Conservation (phyloP, 2,888 invertebrate species). For the Dioctria linearis region DNA sequence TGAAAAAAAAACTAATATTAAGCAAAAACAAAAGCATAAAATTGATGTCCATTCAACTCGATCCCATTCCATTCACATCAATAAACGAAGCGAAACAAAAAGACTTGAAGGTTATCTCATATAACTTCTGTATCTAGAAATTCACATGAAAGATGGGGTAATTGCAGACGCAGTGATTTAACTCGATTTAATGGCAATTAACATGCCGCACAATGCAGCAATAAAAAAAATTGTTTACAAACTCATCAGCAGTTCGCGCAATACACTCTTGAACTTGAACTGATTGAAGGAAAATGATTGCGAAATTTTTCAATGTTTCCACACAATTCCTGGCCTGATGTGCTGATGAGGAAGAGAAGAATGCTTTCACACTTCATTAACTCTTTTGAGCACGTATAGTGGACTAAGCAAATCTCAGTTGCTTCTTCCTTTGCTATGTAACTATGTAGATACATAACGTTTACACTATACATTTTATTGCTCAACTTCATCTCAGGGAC, state of each 20-base stretch:
- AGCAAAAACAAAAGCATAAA: too few relatives aligned
- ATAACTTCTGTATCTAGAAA: too few relatives aligned
- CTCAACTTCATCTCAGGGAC: neutral
- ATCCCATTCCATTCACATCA: too few relatives aligned
- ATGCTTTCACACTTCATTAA: slow-evolving; percentile 3
- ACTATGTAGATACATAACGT: neutral
- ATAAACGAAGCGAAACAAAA: too few relatives aligned
- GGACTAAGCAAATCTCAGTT: neutral
- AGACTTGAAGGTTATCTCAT: too few relatives aligned
- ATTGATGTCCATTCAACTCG: too few relatives aligned
- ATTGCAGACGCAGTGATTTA: too few relatives aligned
- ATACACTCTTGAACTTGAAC: neutral
- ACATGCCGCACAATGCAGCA: neutral
- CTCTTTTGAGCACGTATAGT: neutral
- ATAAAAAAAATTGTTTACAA: slow-evolving; percentile 3
- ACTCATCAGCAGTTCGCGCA: neutral
- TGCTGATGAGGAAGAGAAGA: neutral
- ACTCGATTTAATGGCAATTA: neutral
- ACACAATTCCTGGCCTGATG: neutral
- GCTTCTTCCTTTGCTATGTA: too few relatives aligned
- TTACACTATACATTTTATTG: neutral
- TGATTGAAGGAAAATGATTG: neutral
- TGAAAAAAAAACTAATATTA: too few relatives aligned
- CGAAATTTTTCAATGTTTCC: neutral
- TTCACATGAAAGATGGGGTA: too few relatives aligned